A percentile compares a stretch with the other conserved stretches of the same genome.
phyloP scores from a whole-genome alignment of 2,888 invertebrate genomes.

The Hedychridium roseum region DNA sequence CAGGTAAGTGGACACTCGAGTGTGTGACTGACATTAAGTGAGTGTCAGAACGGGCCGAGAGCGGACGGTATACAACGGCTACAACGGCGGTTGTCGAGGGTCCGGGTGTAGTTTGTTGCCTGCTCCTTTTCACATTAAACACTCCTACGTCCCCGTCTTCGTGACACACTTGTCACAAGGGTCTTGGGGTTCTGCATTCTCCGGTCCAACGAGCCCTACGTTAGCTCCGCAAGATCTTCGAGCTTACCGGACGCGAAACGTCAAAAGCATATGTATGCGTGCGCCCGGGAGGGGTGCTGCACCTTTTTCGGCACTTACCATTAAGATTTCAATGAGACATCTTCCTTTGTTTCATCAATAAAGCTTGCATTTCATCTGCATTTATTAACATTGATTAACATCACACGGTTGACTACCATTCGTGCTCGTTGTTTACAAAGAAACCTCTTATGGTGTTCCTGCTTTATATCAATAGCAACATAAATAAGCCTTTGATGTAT shows the following conservation, averaged over 20 bases:
- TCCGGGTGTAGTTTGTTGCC: constrained; percentile 11
- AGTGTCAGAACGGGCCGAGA: constrained; percentile 16
- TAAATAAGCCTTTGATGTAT: too few species aligned
- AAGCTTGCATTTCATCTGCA: too few species aligned
- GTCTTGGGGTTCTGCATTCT: constrained; percentile 1
- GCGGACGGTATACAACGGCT: constrained; percentile 6
- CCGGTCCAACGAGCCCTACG: not conserved
- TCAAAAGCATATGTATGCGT: constrained; percentile 52
- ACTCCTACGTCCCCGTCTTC: not conserved
- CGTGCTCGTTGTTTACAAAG: too few species aligned
- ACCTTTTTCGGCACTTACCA: too few species aligned
- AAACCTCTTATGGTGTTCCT: too few species aligned
- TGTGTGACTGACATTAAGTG: constrained; percentile 27
- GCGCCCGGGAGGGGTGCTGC: too few species aligned
- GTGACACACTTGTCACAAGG: constrained; percentile 3
- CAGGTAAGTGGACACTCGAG: constrained; percentile 49
- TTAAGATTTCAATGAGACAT: too few species aligned
- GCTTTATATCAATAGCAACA: too few species aligned
- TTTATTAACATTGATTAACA: too few species aligned
- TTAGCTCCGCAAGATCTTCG: constrained; percentile 11
- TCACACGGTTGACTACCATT: too few species aligned
- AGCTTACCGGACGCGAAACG: constrained; percentile 52
- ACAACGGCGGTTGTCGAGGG: not conserved
- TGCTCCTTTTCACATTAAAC: not conserved
- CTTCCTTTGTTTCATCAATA: too few species aligned